Evolutionary conservation across 2,888 invertebrate genomes (phyloP).

Genomic region (Piscicola geometra): DNA sequence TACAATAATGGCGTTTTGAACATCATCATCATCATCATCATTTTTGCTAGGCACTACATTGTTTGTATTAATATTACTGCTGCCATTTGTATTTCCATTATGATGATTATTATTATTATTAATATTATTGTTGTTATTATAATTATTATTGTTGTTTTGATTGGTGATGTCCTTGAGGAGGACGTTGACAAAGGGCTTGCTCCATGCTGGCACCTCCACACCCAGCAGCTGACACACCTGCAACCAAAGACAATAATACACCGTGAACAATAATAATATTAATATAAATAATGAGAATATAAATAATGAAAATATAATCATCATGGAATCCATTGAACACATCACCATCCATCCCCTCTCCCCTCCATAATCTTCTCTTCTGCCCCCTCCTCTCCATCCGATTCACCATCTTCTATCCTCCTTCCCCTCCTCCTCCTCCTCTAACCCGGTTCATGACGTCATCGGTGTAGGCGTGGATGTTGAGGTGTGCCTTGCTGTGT

Average conservation of each 20-base stretch:
- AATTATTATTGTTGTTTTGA: neutral
- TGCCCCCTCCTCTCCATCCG: no score
- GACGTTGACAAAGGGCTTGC: constrained; percentile 47
- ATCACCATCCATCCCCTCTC: no score
- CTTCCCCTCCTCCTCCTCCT: no score
- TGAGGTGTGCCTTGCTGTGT: constrained; percentile 78
- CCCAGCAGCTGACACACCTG: constrained; percentile 61
- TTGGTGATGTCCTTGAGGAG: neutral
- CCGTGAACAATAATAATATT: neutral
- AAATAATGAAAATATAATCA: constrained; percentile 8
- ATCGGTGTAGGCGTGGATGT: constrained; percentile 84
- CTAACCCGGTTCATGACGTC: constrained; percentile 61
- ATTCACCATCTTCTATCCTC: no score
- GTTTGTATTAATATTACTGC: neutral
- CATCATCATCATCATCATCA: neutral
- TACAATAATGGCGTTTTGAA: neutral
- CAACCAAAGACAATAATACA: neutral
- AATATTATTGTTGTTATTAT: neutral
- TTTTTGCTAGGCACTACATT: neutral
- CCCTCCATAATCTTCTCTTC: no score
- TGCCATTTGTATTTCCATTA: neutral
- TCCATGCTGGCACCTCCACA: constrained; percentile 71
- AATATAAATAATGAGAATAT: neutral
- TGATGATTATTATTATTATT: neutral
- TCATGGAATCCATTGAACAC: neutral